Conservation (phyloP, 2,113 vertebrate genomes). For the Grammomys surdaster region DNA sequence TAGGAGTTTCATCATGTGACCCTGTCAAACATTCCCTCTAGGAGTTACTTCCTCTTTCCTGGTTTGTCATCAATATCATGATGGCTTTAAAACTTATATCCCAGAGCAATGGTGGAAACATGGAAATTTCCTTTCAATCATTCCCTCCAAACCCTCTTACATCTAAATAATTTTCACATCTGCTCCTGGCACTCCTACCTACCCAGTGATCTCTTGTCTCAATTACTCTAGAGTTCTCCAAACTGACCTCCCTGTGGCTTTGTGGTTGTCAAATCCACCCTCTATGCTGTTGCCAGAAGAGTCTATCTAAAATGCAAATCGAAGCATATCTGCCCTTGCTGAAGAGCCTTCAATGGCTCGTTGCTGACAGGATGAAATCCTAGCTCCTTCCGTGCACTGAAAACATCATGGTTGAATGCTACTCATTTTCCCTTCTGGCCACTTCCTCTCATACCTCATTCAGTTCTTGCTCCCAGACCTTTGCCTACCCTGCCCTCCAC, state of each 20-base stretch:
- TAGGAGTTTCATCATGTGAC: background rate
- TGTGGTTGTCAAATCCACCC: constrained; percentile 41
- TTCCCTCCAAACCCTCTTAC: background rate
- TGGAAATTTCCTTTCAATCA: background rate
- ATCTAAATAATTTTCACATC: background rate
- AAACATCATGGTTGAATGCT: background rate
- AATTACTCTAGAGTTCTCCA: constrained; percentile 11
- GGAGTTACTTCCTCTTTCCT: background rate
- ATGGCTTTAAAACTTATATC: background rate
- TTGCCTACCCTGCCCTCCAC: background rate
- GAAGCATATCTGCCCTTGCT: background rate
- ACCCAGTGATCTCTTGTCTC: background rate
- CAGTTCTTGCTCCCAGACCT: background rate
- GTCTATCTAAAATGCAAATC: constrained; percentile 58
- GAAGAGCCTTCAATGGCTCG: background rate
- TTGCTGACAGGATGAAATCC: background rate
- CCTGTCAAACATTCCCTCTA: background rate
- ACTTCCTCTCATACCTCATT: background rate
- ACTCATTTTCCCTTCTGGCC: background rate
- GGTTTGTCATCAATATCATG: background rate
- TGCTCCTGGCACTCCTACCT: background rate
- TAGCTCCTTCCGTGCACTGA: background rate
- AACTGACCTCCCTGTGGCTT: background rate
- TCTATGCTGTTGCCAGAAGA: constrained; percentile 30
- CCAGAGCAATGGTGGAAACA: background rate